Evolutionary conservation across 64 coral and sea anemone species (phyloP).

Genomic region (Montipora foliosa): DNA sequence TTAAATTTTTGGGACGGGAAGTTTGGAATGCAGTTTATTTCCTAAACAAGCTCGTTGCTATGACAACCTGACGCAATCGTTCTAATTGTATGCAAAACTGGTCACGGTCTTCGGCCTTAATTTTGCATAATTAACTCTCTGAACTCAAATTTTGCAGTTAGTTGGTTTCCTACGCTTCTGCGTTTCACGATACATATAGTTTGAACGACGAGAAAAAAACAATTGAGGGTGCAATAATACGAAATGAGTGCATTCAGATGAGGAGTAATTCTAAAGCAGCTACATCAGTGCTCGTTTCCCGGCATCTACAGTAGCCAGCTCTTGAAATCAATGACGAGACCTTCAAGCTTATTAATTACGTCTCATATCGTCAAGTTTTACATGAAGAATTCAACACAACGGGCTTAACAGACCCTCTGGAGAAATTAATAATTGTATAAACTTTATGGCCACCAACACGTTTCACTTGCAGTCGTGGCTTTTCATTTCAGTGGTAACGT

Average conservation of each 20-base stretch:
- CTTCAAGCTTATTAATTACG: neutral
- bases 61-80: slow-evolving; percentile 38
- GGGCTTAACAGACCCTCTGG: neutral
- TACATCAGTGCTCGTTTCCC: neutral
- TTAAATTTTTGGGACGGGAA: slow-evolving; percentile 10
- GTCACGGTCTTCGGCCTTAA: neutral
- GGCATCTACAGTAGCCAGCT: neutral
- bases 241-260: slow-evolving; percentile 19
- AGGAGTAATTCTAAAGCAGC: neutral
- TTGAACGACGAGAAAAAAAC: neutral
- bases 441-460: slow-evolving; percentile 9
- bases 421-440: neutral
- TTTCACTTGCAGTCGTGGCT: neutral
- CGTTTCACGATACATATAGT: neutral
- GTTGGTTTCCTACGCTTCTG: neutral
- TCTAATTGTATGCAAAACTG: slow-evolving; percentile 13
- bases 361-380: neutral
- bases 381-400: neutral
- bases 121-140: slow-evolving; percentile 59
- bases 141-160: slow-evolving; percentile 4
- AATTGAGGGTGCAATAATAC: neutral
- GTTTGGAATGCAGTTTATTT: slow-evolving; percentile 46
- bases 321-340: neutral
- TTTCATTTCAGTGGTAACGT: neutral
- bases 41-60: slow-evolving; percentile 28